Base-by-base conservation (phyloP, 2,888 invertebrate genomes). In the Xylota segnis region DNA sequence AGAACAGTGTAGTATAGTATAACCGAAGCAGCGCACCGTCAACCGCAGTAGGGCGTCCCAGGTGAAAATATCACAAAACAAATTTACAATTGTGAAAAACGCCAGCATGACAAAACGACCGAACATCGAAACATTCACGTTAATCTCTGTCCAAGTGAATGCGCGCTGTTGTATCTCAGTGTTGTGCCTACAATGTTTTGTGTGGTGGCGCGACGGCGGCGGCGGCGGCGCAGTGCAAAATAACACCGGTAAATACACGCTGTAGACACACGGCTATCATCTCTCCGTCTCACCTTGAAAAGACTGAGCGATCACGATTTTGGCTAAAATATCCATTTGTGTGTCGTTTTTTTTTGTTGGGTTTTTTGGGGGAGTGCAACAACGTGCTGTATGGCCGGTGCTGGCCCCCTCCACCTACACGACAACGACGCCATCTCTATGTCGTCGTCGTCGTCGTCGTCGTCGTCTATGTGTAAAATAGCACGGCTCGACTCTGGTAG, bases 71-170 rank as follows among this genome's bases (percentile, higher is more conserved):
- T 86, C 86, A 76, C 86, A 81, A 77, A 86, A 86, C 86, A 82
- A 86, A 86, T 86, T 86, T 86, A 86, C 86, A 86, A 86, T 86
- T 86, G 86, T 86, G 86, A 86, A 86, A 82, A 86, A 86, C 86
- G 82, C 86, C 86, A 86, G 86, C 86, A 86, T 86, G 86, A 86
- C 86, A 86, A 86, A 86, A 86, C 82, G 86, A 86, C 86, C 82
- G 82, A 86, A 86, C 86, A 86, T 86, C 86, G 86, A 82, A 86
- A 86, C 86, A 86, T 86, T 86, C 86, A 86, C 86, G 86, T 86
- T 86, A 86, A 86, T 86, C 86, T 86, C 86, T 86, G 86, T 86
- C 86, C 86, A 72, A 63, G 84, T 84, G 84, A 86, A 86, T 82
- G 76, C 82, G 76, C 86, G 82, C 56, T 10, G 65, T 76, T 82